Evolutionary conservation across 1,140 invertebrate genomes (phyloP), one percentile per base, ranked within the genome.

Genomic region (Bombus balteatus): DNA sequence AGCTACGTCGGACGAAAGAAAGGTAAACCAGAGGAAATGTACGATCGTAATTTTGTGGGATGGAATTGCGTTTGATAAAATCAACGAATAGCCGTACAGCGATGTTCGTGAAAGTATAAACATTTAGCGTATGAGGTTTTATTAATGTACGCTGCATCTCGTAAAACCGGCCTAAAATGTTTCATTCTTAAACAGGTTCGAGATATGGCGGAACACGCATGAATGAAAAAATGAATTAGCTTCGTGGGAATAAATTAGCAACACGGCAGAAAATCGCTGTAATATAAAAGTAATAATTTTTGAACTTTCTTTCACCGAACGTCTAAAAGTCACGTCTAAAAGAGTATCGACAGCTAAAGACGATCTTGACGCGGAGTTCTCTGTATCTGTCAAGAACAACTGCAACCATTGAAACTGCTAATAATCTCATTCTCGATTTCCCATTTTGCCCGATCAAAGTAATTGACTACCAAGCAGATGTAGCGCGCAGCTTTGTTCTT

Each of bases 381-480:
- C 34, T 3, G 34, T 25, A 6, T 41, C 47, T 77, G 75, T 59
- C 53, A 18, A 4, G 13, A n/a, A 10, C 37, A 72, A 25, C 3
- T 18, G 5, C n/a, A 32, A 34, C 15, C 32, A 4, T 41, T 39
- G 47, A 41, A 65, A 34, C 59, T 68, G n/a, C 1, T 57, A 53
- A 77, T 77, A 83, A 83, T 57, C 68, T 77, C 18, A 70, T 83
- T 53, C 81, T 32, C 34, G 22, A 75, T 62, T 83, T 76, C 32
- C 73, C 62, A 53, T 37, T 25, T 39, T 6, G 15, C 34, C 13
- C 43, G 81, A 77, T 76, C 81, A 77, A 77, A 77, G 53, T 39
- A 18, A 81, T 82, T 25, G 32, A 25, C n/a, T 34, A 25, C 8
- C 32, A 4, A 22, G 15, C 32, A 0, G 15, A 9, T 15, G 22